Evolutionary conservation across 2,888 invertebrate genomes (phyloP), one percentile per base, ranked within the genome.

Genomic region (Therioaphis trifolii): DNA sequence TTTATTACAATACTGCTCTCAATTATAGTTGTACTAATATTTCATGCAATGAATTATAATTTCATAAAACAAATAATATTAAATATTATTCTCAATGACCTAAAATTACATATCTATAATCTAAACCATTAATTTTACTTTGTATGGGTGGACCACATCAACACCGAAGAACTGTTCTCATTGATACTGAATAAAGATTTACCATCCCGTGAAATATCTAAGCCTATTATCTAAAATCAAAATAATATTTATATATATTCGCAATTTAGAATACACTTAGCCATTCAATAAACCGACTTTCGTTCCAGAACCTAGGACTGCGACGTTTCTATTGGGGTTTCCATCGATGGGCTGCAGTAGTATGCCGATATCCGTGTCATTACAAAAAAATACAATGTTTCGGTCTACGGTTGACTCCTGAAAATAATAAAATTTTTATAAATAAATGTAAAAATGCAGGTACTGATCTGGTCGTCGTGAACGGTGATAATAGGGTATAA

Each of bases 271-370:
- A 7, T 18, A 18, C 3, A 46, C 61, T 46, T 7, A n/a, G n/a
- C n/a, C n/a, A n/a, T n/a, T n/a, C n/a, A n/a, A n/a, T n/a, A n/a
- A n/a, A n/a, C n/a, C n/a, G n/a, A 82, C 82, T 82, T 82, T 82
- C n/a, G 72, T 49, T 24, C 71, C 49, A 14, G 82, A 82, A 11
- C 49, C 35, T 7, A 63, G 5, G 24, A 82, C 49, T 3, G 82
- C 82, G 1, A 46, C 35, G 12, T 35, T 61, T 49, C 15, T 63
- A 11, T 63, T 40, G 4, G 82, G 82, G 12, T 82, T 82, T 15
- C 72, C 82, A 35, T 82, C 82, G 15, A 82, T n/a, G 21, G 82
- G 82, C 24, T 40, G 49, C 7, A 49, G 63, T 24, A 82, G 24
- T 21, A 63, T 18, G 14, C 82, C 82, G 14, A 82, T 82, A 14